Percentiles rank a stretch among this genome's conserved stretches.
Conservation (phyloP, 2,113 vertebrate genomes). For the Pygoscelis antarcticus region DNA sequence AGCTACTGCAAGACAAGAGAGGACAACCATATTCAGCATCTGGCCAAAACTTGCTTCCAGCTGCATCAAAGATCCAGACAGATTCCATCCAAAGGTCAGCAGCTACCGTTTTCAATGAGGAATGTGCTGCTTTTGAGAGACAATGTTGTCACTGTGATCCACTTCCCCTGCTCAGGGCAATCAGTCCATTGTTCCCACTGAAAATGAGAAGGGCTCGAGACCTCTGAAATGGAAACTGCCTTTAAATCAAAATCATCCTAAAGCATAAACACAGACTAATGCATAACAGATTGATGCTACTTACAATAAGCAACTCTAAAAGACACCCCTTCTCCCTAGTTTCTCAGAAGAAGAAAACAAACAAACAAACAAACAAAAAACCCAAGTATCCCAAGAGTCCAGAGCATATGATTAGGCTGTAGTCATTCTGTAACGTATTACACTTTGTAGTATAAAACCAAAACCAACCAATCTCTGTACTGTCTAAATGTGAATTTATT, state of each 20-base stretch:
- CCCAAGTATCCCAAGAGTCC: neutral
- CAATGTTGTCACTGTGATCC: constrained; percentile 10
- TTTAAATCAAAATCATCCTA: neutral
- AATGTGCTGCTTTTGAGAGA: constrained; percentile 19
- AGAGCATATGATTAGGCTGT: neutral
- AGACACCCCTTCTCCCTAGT: neutral
- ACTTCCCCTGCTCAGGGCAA: neutral
- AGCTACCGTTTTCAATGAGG: neutral
- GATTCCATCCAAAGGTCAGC: constrained; percentile 32
- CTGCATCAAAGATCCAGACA: neutral
- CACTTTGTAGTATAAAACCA: neutral
- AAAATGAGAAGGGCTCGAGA: neutral
- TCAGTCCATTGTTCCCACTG: neutral
- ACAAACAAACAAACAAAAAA: neutral
- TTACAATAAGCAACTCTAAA: neutral
- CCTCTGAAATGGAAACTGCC: neutral
- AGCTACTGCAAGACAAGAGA: neutral
- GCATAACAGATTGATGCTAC: neutral
- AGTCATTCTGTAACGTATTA: neutral
- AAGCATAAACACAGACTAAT: neutral
- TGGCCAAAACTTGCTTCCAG: neutral
- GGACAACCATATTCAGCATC: neutral
- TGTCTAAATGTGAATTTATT: neutral
- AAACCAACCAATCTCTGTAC: neutral
- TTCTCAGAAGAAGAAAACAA: neutral